Conservation (phyloP, 2,888 invertebrate species). For the Nomada ruficornis region DNA sequence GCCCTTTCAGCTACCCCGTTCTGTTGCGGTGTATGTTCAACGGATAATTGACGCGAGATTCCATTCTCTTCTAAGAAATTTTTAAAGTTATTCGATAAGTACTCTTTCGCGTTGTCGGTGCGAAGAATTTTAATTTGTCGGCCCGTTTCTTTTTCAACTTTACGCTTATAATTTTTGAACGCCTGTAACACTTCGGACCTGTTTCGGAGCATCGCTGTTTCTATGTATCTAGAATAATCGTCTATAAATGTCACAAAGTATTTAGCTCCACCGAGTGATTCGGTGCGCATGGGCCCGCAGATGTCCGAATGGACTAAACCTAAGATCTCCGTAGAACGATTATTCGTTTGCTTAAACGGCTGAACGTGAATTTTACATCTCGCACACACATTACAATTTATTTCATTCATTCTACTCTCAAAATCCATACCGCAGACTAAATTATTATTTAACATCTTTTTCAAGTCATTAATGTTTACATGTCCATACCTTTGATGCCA, state of each 20-base stretch:
- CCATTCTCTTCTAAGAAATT: constrained; percentile 44
- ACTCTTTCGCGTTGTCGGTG: constrained; percentile 34
- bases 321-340: too few species aligned
- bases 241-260: too few species aligned
- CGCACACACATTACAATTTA: neutral
- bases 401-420: neutral
- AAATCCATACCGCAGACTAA: neutral
- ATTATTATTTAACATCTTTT: neutral
- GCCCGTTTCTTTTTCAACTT: neutral
- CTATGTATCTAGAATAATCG: too few species aligned
- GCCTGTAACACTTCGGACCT: too few species aligned
- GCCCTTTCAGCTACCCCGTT: constrained; percentile 75
- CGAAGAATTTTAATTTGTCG: neutral
- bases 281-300: too few species aligned
- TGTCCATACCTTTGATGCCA: neutral
- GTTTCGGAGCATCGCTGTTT: too few species aligned
- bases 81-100: constrained; percentile 51
- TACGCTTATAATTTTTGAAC: neutral
- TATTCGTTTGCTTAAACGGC: neutral
- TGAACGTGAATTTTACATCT: constrained; percentile 8
- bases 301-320: too few species aligned
- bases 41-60: constrained; percentile 55
- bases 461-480: neutral
- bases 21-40: constrained; percentile 72
- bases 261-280: too few species aligned